Base-by-base conservation (phyloP, 2,888 invertebrate species). In the Priapulus caudatus region DNA sequence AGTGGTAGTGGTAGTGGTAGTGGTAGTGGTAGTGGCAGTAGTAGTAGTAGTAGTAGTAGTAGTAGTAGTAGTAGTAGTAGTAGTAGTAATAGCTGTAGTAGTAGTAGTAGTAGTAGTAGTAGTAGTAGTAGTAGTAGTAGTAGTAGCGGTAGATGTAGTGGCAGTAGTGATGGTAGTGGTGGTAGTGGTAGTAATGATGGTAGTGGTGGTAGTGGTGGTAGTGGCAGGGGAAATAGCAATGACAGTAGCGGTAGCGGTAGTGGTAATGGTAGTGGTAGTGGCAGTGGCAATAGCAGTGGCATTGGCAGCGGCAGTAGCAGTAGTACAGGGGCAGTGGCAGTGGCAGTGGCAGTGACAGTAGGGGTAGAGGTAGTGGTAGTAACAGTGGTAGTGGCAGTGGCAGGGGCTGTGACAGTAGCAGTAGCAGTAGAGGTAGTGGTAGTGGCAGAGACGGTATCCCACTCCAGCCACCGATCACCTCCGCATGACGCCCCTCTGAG, bases 1-100 rank as follows among this genome's bases (percentile, higher is more conserved):
- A n/a, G 33, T 33, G 33, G 33, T 33, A n/a, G 33, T 33, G 33
- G 33, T 33, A n/a, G 33, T 33, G 33, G 33, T 33, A n/a, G 33
- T 33, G 33, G 33, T 33, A n/a, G 33, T 33, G 33, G 33, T 33
- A n/a, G 33, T 33, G 33, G 33, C n/a, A n/a, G 33, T 33, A n/a
- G 33, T 33, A n/a, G 33, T 33, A n/a, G 33, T 33, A n/a, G 33
- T 33, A n/a, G 33, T 33, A n/a, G 33, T 33, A n/a, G 33, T 33
- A n/a, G 33, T 33, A n/a, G 33, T 33, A n/a, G 33, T 33, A n/a
- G 33, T 33, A n/a, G 33, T 33, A n/a, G 33, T 33, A n/a, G 33
- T 33, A n/a, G 33, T 33, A n/a, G n/a, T n/a, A n/a, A n/a, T n/a
- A n/a, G n/a, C n/a, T n/a, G n/a, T n/a, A n/a, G n/a, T n/a, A n/a